Evolutionary conservation across 2,113 vertebrate species (phyloP).

Genomic region (Podocnemis expansa): DNA sequence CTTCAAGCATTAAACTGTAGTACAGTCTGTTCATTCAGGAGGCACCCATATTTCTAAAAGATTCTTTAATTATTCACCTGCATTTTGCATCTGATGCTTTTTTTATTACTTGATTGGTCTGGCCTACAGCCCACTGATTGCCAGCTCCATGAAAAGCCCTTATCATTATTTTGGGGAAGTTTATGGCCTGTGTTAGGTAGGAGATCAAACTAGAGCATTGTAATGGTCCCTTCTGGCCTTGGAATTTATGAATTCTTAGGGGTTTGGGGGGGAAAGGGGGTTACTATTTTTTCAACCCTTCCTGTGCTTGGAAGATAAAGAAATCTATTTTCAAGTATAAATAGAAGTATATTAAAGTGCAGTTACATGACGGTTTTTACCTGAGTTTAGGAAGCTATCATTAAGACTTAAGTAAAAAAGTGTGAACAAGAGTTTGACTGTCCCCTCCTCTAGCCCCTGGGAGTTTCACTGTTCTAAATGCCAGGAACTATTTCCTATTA

Average conservation of each 20-base stretch:
- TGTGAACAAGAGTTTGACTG: not conserved
- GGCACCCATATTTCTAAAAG: not conserved
- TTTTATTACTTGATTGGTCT: not conserved
- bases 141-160: conserved; percentile 29
- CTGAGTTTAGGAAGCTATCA: not conserved
- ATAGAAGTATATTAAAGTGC: not conserved
- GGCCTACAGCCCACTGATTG: conserved; percentile 43
- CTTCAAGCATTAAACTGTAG: not conserved
- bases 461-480: not conserved
- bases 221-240: not conserved
- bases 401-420: not conserved
- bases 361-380: not conserved
- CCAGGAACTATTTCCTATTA: not conserved
- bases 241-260: not conserved
- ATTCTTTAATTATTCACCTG: not conserved
- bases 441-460: conserved; percentile 9
- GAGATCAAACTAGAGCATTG: not conserved
- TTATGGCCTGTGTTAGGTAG: not conserved
- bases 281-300: not conserved
- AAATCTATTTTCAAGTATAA: not conserved
- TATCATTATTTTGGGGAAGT: not conserved
- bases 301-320: not conserved
- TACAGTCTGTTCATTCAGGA: not conserved
- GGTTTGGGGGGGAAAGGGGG: too few species aligned
- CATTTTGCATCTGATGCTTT: not conserved